Evolutionary conservation across 2,797 vertebrate genomes (phyloP), one percentile per base, ranked within the genome.

Genomic region (Emys orbicularis): DNA sequence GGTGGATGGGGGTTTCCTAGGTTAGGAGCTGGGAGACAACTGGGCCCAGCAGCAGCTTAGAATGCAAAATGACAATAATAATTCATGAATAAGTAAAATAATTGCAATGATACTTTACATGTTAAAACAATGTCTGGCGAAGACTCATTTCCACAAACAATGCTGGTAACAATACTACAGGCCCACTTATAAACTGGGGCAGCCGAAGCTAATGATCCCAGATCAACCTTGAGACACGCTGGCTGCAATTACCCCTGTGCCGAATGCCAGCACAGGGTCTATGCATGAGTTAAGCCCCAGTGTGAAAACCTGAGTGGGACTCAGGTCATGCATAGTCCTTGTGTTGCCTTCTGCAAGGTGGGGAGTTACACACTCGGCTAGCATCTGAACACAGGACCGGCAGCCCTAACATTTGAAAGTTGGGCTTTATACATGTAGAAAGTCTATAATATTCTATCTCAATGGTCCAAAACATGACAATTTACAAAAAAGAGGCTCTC

Each of bases 31-130:
- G 49, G 34, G 54, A 57, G 13, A 44, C 1, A 0, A 8, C 5
- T 4, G 2, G 41, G 44, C 72, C 1, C 18, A 49, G 47, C 8
- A 21, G 31, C 49, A 0, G 65, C 3, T 4, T 56, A 0, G 1
- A 5, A 92, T 90, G 83, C 92, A 3, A 8, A 86, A 52, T 4
- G 81, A 79, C 87, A 92, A 87, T 0, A 2, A 11, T 27, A 29
- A 4, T 3, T 59, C 88, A 6, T 3, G 3, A 19, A 15, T 37
- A 4, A 65, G 57, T 5, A 2, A 65, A 65, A 37, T 16, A 76
- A 84, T 5, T 74, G 79, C 0, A 2, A 52, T 11, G 52, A 31
- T 77, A 83, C 77, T 77, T 4, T 34, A 92, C 5, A 29, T 0
- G 11, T 5, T 49, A 72, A 19, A 29, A 41, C 50, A 50, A 83